phyloP scores from a whole-genome alignment of 2,113 vertebrate species.

The Chlorodrepanis virens region DNA sequence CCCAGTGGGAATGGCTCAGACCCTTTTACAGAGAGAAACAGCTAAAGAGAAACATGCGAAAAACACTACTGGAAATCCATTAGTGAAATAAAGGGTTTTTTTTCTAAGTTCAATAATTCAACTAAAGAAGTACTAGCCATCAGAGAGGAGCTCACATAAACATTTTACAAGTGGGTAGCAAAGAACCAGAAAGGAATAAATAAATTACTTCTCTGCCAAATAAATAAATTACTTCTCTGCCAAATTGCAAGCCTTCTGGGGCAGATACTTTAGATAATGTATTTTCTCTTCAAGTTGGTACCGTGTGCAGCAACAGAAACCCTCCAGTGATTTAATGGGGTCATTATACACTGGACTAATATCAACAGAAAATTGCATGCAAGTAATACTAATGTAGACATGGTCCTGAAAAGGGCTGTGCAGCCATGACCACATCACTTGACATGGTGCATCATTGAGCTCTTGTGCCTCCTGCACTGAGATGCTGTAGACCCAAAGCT shows the following conservation, averaged over 20 bases:
- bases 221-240: neutral
- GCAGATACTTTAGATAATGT: neutral
- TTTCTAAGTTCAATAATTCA: constrained; percentile 1
- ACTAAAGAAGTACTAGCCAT: neutral
- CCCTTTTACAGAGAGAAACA: neutral
- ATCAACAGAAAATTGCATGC: neutral
- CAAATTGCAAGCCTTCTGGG: neutral
- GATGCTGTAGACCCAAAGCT: neutral
- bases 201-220: neutral
- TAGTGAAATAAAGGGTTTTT: neutral
- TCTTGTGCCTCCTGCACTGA: neutral
- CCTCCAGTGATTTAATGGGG: neutral
- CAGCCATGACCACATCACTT: neutral
- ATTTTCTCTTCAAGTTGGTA: neutral
- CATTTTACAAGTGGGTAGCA: constrained; percentile 9
- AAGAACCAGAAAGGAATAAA: constrained; percentile 21
- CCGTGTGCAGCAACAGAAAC: neutral
- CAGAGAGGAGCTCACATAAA: neutral
- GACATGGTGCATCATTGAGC: accelerated
- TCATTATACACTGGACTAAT: neutral
- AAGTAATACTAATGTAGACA: neutral
- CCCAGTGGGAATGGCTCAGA: neutral
- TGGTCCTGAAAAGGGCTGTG: neutral
- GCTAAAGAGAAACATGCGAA: neutral
- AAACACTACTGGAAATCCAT: constrained; percentile 10